Conservation (phyloP, 2,888 invertebrate genomes). For the Amiota minor region DNA sequence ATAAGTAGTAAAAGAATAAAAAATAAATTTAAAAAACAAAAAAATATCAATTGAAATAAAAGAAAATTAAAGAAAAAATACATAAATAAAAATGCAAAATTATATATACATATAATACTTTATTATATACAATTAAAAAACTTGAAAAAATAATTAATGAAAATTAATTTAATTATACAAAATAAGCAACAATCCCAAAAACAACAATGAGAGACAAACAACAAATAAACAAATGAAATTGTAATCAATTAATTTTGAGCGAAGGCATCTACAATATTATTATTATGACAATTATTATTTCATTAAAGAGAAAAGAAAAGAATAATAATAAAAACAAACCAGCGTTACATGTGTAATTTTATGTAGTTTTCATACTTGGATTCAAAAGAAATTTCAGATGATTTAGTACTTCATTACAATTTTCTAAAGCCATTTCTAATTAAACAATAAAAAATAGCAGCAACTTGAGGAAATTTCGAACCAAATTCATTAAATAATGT, state of each 20-base stretch:
- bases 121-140: constrained; percentile 52
- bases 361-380: too few relatives aligned
- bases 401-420: too few relatives aligned
- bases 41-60: constrained; percentile 2
- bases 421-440: too few relatives aligned
- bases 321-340: constrained; percentile 45
- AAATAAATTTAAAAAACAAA: constrained; percentile 23
- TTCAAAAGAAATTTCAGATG: too few relatives aligned
- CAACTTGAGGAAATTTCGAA: too few relatives aligned
- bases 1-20: constrained; percentile 47
- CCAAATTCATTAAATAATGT: too few relatives aligned
- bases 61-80: constrained; percentile 1
- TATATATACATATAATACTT: constrained; percentile 49
- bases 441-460: too few relatives aligned
- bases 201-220: constrained; percentile 34
- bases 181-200: constrained; percentile 37
- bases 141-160: constrained; percentile 38
- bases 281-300: constrained; percentile 41
- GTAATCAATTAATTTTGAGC: constrained; percentile 38
- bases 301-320: constrained; percentile 59
- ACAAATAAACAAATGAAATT: constrained; percentile 45
- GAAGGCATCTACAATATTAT: constrained; percentile 25
- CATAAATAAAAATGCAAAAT: constrained; percentile 9
- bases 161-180: constrained; percentile 23
- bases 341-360: too few relatives aligned